Conservation (phyloP, 2,797 vertebrate genomes). For the Tympanoctomys barrerae region DNA sequence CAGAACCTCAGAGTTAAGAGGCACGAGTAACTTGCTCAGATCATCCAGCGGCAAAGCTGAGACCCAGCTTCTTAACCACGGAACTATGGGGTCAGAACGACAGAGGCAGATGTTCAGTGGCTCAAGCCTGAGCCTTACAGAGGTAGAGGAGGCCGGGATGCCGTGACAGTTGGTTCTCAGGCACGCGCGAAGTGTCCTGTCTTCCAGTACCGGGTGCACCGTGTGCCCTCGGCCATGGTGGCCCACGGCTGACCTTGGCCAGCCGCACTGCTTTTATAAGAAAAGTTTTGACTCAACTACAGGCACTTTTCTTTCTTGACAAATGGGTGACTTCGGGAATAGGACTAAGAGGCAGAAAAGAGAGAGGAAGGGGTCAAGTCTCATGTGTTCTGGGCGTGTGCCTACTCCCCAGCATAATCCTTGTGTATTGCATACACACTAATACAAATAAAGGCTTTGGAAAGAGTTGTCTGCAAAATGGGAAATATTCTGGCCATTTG, state of each 20-base stretch:
- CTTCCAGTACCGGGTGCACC: not conserved
- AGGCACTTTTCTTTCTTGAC: not conserved
- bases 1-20: not conserved
- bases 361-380: not conserved
- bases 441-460: not conserved
- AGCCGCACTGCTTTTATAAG: not conserved
- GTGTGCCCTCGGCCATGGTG: not conserved
- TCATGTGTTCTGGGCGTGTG: not conserved
- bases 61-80: not conserved
- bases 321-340: not conserved
- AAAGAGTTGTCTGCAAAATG: not conserved
- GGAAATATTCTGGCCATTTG: not conserved
- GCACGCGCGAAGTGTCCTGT: not conserved
- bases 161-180: not conserved
- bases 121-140: not conserved
- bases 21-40: not conserved
- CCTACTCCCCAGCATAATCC: not conserved
- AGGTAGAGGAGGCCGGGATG: not conserved
- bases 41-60: not conserved
- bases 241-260: not conserved
- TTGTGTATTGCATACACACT: not conserved
- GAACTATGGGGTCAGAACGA: not conserved
- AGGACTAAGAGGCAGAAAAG: not conserved
- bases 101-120: not conserved
- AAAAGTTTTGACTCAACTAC: not conserved